These are phyloP conservation scores for Caenorhabditis angaria DNA, from an alignment of 2,888 invertebrate species.

Conservation along the genomic window DNA sequence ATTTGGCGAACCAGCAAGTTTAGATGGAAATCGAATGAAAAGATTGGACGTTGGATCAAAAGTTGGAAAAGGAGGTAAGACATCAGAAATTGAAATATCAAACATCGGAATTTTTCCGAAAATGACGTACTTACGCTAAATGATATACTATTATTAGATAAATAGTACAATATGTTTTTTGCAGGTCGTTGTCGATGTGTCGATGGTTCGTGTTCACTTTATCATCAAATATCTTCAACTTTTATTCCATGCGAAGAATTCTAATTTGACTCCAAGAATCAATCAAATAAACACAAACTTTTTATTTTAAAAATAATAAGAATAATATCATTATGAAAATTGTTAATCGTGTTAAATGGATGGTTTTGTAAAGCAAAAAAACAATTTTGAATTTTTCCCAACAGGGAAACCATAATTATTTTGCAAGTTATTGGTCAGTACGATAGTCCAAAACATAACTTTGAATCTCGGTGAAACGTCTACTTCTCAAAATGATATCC, in stretches of 20 bases:
- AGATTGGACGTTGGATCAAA: conserved; percentile 3
- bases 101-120: not conserved
- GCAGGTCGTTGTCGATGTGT: conserved; percentile 43
- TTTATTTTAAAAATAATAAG: no score
- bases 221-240: conserved; percentile 32
- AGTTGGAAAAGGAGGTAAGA: not conserved
- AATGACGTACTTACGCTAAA: no score
- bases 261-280: no score
- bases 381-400: not conserved
- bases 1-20: conserved; percentile 41
- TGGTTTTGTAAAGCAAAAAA: not conserved
- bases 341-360: not conserved
- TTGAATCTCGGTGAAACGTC: no score
- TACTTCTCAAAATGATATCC: no score
- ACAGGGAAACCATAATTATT: no score
- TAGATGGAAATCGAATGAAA: conserved; percentile 16
- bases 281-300: no score
- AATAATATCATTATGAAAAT: not conserved
- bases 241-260: conserved; percentile 51
- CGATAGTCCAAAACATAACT: no score
- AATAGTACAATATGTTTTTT: no score
- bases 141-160: no score
- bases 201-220: conserved; percentile 43
- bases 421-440: no score
- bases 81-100: no score